Base-by-base conservation (phyloP, 2,797 vertebrate genomes). In the Cyprinella venusta region DNA sequence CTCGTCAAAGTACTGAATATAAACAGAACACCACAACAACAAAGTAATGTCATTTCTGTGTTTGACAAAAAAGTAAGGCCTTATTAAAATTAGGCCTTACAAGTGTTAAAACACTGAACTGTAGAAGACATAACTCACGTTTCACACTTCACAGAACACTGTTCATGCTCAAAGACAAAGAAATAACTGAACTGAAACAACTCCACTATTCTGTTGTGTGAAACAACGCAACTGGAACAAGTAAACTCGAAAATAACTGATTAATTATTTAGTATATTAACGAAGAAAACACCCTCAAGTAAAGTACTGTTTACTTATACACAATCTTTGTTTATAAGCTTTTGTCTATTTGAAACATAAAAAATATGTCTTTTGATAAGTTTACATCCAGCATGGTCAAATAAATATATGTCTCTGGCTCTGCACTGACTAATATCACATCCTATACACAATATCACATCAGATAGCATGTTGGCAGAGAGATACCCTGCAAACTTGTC, bases 171-270 rank as follows among this genome's bases (percentile, higher is more conserved):
- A 42, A 52, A 52, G 8, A 67, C 40, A 48, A 30, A 77, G 63
- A 38, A 52, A 52, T 21, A 79, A 79, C 24, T 79, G 76, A 79
- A 67, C 59, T 67, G 63, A 79, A 79, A 79, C 63, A 52, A 38
- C 38, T 64, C 13, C 13, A 24, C 30, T 40, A 9, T 19, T 54
- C 15, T 24, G 33, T 26, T 54, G 33, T 67, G 59, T 63, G 21
- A 75, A 67, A 68, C 63, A 75, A 52, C 9, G 8, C 38, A 61
- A 61, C 24, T 64, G 38, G 42, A 74, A 81, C 30, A 36, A n/a
- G 26, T 63, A 8, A 72, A 24, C 56, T 26, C 50, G 38, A 71
- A 81, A 65, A 63, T n/a, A 50, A 80, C n/a, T 1, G 38, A 72
- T 36, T 12, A 10, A 48, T 45, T 71, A 48, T 81, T 81, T 36